These are phyloP conservation scores for Marcusenius ussheri DNA, from an alignment of 2,113 vertebrate genomes.

Conservation along the genomic window DNA sequence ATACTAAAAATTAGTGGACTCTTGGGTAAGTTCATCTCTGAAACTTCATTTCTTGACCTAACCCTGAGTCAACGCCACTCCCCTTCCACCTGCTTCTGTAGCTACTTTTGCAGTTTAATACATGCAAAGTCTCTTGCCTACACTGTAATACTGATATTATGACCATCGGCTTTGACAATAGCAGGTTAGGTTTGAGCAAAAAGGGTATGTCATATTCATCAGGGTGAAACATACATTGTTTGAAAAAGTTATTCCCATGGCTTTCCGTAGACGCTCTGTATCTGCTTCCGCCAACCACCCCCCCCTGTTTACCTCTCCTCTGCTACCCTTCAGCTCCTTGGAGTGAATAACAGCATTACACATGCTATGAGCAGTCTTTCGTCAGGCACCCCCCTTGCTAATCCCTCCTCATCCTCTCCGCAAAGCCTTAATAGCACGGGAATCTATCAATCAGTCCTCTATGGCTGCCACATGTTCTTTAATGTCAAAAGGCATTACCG, in stretches of 20 bases:
- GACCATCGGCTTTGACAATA: neutral
- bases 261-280: neutral
- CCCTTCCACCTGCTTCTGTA: neutral
- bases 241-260: neutral
- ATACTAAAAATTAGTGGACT: neutral
- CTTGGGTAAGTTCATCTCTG: neutral
- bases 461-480: slow-evolving; percentile 33
- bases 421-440: slow-evolving; percentile 7
- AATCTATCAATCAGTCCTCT: slow-evolving; percentile 40
- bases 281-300: neutral
- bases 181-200: neutral
- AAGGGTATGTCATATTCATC: neutral
- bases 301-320: neutral
- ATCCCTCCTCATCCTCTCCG: slow-evolving; percentile 22
- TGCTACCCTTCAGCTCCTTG: neutral
- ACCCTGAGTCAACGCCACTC: neutral
- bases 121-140: neutral
- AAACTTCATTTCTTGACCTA: neutral
- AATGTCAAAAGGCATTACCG: slow-evolving; percentile 35
- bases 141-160: neutral
- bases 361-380: slow-evolving; percentile 5
- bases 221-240: slow-evolving; percentile 28
- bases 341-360: slow-evolving; percentile 19
- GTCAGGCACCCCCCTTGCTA: neutral
- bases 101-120: neutral